Evolutionary conservation across 1,140 invertebrate genomes (phyloP), one percentile per base, ranked within the genome.

Genomic region (Popillia japonica): DNA sequence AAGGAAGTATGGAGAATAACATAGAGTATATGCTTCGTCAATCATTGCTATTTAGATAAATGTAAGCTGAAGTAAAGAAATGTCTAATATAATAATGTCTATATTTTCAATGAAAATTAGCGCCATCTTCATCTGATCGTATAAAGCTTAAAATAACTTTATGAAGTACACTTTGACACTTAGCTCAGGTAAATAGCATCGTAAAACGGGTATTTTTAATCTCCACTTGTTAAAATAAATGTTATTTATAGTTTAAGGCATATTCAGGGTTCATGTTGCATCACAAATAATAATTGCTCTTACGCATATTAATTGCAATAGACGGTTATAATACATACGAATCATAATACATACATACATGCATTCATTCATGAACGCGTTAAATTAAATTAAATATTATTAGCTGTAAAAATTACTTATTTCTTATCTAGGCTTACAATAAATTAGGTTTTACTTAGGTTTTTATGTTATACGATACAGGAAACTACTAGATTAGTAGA

Each of bases 151-250:
- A 68, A 11, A 48, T 23, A 68, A 68, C 22, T 27, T 68, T 27
- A 27, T 34, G 27, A 68, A 68, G 61, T 68, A 68, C 61, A 68
- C 61, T 68, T 68, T 68, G 61, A 68, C 61, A 68, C 61, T 68
- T 68, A 68, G 61, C 61, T 68, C 61, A 68, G 61, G 61, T 68
- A 68, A 68, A 68, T 68, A 68, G 61, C 61, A 68, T 68, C 61
- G 61, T 68, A 23, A 68, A 68, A 68, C 61, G 61, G 61, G 61
- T 68, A 68, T 68, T 68, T 68, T 68, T 68, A 68, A 68, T 68
- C 61, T 68, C 61, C 61, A 68, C 61, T 68, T 68, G 61, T 68
- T 68, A 68, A 68, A 68, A 20, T 68, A 68, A 68, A 68, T 68
- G 61, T 68, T 68, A 68, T 27, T n/a, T 48, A 48, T 68, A 68